These are phyloP conservation scores for Caenorhabditis macrosperma DNA, from an alignment of 2,888 invertebrate genomes.

Conservation along the genomic window DNA sequence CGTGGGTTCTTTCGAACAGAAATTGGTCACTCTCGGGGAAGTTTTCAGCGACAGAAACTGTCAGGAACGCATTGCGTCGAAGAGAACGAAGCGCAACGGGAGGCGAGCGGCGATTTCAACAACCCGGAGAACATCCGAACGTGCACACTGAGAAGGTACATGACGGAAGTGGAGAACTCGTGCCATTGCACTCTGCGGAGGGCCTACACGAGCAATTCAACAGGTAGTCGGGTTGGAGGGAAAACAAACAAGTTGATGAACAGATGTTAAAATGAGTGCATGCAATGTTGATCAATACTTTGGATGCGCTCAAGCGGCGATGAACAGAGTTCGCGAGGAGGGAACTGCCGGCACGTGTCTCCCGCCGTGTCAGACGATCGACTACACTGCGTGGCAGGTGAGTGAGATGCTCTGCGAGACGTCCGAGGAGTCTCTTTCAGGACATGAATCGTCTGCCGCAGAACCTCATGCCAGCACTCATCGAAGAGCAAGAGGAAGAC, in stretches of 20 bases:
- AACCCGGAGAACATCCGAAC: conserved; percentile 69
- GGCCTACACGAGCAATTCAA: conserved; percentile 67
- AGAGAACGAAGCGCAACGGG: conserved; percentile 68
- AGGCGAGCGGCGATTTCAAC: conserved; percentile 68
- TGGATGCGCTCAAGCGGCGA: conserved; percentile 73
- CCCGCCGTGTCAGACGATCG: conserved; percentile 76
- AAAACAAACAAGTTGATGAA: neutral
- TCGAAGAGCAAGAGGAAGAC: conserved; percentile 75
- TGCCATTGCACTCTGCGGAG: conserved; percentile 75
- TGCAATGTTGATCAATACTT: conserved; percentile 79
- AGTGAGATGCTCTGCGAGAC: no score
- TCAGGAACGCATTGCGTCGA: conserved; percentile 74
- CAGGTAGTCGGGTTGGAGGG: no score
- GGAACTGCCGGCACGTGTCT: conserved; percentile 70
- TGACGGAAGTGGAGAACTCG: conserved; percentile 72
- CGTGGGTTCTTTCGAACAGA: conserved; percentile 57
- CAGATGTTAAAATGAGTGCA: conserved; percentile 44
- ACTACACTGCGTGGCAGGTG: conserved; percentile 79
- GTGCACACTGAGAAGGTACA: conserved; percentile 71
- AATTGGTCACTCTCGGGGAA: neutral
- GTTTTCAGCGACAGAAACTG: conserved; percentile 74
- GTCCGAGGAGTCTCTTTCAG: no score
- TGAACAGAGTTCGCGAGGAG: conserved; percentile 61
- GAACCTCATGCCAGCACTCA: conserved; percentile 77
- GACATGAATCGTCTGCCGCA: conserved; percentile 78